phyloP scores from a whole-genome alignment of 2,113 vertebrate genomes.

The Microtus pennsylvanicus region DNA sequence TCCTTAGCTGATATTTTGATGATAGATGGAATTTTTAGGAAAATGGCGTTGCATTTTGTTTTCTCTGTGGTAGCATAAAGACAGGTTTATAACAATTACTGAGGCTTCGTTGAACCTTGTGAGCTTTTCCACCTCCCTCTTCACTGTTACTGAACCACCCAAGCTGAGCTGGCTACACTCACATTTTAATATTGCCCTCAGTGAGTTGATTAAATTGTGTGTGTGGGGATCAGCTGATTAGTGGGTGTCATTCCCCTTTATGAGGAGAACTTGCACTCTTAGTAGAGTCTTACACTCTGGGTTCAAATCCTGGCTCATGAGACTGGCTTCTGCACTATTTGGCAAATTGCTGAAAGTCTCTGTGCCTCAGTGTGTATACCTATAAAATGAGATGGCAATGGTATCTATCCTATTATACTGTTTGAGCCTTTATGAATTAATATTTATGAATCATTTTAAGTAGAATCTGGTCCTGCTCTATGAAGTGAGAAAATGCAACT shows the following conservation, averaged over 20 bases:
- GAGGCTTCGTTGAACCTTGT: not conserved
- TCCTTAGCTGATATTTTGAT: conserved; percentile 50
- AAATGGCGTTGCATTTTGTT: not conserved
- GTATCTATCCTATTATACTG: rapidly evolving
- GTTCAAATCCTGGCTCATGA: not conserved
- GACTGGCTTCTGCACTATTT: not conserved
- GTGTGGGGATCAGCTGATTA: not conserved
- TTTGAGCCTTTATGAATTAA: not conserved
- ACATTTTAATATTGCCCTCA: rapidly evolving
- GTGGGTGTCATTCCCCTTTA: not conserved
- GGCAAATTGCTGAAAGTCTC: not conserved
- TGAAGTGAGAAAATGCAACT: not conserved
- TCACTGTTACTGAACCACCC: rapidly evolving
- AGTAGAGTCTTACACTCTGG: not conserved
- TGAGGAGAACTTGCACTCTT: no score
- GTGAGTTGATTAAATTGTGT: not conserved
- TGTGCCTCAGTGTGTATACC: not conserved
- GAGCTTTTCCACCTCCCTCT: not conserved
- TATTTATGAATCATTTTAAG: not conserved
- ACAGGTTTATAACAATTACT: not conserved
- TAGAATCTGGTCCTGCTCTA: not conserved
- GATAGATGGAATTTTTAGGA: conserved; percentile 17
- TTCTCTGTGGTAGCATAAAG: not conserved
- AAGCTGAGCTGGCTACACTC: not conserved
- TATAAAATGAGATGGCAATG: not conserved